phyloP scores from a whole-genome alignment of 1,140 invertebrate genomes.

The Rhagoletis pomonella region DNA sequence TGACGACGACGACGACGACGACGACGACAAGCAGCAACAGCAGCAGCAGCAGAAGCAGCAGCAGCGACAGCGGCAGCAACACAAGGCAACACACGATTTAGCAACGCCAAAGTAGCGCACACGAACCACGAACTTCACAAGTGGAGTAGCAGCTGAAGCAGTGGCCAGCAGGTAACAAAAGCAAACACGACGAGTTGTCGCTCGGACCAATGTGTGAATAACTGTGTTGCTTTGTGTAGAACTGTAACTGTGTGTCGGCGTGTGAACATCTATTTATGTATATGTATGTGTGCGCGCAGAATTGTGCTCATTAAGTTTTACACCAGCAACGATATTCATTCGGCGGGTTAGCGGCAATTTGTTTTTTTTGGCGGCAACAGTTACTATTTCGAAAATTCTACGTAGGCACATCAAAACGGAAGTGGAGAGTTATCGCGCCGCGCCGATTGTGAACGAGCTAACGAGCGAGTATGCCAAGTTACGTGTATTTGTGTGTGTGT shows the following conservation, averaged over 20 bases:
- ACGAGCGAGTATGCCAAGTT: not conserved
- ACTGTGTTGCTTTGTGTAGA: too few relatives aligned
- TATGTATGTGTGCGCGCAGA: not conserved
- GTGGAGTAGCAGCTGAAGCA: not conserved
- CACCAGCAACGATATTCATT: not conserved
- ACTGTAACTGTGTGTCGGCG: not conserved
- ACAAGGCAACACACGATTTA: not conserved
- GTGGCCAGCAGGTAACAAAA: not conserved
- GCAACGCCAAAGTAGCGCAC: not conserved
- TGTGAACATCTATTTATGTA: not conserved
- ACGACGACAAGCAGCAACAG: not conserved
- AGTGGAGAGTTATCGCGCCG: slow-evolving; percentile 31
- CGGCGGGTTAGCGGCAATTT: slow-evolving; percentile 30
- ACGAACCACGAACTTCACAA: slow-evolving; percentile 42
- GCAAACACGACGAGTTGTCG: not conserved
- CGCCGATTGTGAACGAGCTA: not conserved
- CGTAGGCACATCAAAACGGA: slow-evolving; percentile 37
- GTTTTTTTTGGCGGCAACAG: slow-evolving; percentile 29
- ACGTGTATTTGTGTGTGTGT: not conserved
- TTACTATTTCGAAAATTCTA: slow-evolving; percentile 43
- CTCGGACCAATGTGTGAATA: not conserved
- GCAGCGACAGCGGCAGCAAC: not conserved
- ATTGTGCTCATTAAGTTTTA: not conserved
- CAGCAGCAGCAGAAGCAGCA: not conserved
- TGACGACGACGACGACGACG: not conserved